Evolutionary conservation across 2,797 vertebrate genomes (phyloP).

Genomic region (Gallinago solitaria): DNA sequence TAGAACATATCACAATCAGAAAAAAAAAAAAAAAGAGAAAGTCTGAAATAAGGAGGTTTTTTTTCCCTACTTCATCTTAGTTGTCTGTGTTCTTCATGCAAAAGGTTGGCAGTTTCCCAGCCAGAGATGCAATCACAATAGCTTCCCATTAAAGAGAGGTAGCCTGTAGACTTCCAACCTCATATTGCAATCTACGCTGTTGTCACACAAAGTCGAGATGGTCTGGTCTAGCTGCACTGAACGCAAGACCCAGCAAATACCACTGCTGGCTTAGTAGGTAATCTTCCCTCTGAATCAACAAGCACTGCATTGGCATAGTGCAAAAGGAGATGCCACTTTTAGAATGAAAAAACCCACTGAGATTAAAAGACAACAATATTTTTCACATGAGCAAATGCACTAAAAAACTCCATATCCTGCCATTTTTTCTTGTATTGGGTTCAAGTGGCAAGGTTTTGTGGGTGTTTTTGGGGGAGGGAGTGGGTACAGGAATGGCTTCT

Average conservation of each 20-base stretch:
- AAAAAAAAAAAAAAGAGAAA: background rate
- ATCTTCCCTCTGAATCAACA: background rate
- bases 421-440: background rate
- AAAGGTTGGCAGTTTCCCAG: background rate
- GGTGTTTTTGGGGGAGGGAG: background rate
- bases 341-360: background rate
- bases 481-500: background rate
- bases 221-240: background rate
- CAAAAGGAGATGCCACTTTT: background rate
- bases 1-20: background rate
- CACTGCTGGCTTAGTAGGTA: background rate
- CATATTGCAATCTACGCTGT: background rate
- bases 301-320: background rate
- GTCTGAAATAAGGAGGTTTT: background rate
- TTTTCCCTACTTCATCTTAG: background rate
- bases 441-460: background rate
- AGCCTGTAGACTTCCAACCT: background rate
- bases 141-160: background rate
- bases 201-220: background rate
- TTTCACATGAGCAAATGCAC: background rate
- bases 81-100: accelerated
- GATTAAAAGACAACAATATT: background rate
- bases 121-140: background rate
- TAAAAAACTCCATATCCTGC: background rate
- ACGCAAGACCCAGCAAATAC: background rate